Conservation (phyloP, 2,797 vertebrate species). For the Alfaro cultratus region DNA sequence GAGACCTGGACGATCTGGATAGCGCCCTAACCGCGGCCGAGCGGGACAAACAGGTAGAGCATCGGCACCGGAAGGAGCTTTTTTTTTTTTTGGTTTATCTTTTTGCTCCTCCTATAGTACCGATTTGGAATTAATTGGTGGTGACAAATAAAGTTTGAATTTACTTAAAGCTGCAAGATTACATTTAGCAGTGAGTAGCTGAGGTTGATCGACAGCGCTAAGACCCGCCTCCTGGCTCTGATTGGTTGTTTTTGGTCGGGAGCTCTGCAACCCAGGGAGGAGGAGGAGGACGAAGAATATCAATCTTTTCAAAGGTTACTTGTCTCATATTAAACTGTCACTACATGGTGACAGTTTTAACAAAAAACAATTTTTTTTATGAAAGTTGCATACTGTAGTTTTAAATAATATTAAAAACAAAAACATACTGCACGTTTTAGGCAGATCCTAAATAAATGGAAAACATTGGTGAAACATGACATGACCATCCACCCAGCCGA, state of each 20-base stretch:
- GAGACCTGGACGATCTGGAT: constrained; percentile 80
- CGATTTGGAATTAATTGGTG: background rate
- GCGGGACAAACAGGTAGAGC: constrained; percentile 75
- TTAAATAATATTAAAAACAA: background rate
- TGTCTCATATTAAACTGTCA: too few species aligned
- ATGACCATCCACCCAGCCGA: background rate
- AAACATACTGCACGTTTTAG: background rate
- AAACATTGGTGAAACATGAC: background rate
- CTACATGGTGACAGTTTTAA: too few species aligned
- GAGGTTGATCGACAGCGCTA: too few species aligned
- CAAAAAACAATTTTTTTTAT: too few species aligned
- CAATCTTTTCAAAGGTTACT: too few species aligned
- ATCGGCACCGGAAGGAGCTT: background rate
- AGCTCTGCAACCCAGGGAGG: too few species aligned
- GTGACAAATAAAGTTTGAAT: background rate
- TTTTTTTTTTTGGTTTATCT: background rate
- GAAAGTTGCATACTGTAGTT: too few species aligned
- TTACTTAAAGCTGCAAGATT: background rate
- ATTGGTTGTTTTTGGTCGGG: too few species aligned
- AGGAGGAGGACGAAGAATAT: too few species aligned
- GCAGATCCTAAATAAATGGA: background rate
- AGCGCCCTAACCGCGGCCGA: constrained; percentile 65
- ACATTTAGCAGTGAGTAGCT: too few species aligned
- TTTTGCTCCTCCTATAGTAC: background rate
- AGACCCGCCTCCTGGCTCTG: too few species aligned